A percentile compares a stretch with the other conserved stretches of the same genome.
These are phyloP conservation scores for Trissolcus brochymenae DNA, from an alignment of 2,888 invertebrate genomes.

Conservation along the genomic window DNA sequence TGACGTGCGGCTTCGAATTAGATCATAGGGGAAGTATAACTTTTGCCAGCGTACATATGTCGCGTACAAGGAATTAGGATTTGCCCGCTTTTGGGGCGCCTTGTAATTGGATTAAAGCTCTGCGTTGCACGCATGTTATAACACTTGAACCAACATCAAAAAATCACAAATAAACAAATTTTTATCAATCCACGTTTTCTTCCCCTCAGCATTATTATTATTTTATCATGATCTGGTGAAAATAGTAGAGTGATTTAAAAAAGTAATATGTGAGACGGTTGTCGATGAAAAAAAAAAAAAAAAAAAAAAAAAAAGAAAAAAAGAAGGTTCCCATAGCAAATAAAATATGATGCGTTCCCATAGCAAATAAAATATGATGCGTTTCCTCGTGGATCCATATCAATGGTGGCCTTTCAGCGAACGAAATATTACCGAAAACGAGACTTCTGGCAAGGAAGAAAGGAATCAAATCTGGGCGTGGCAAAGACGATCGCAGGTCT, in stretches of 20 bases:
- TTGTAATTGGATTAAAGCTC: slow-evolving; percentile 46
- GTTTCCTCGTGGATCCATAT: slow-evolving; percentile 44
- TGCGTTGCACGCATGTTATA: slow-evolving; percentile 9
- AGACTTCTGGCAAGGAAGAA: slow-evolving; percentile 38
- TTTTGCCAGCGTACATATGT: slow-evolving; percentile 55
- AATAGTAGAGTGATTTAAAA: not conserved
- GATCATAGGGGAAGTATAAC: slow-evolving; percentile 44
- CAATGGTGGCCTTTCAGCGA: slow-evolving; percentile 36
- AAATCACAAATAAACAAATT: no score
- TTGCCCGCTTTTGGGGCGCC: slow-evolving; percentile 44
- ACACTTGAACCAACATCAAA: slow-evolving; percentile 5
- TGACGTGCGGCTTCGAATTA: slow-evolving; percentile 55
- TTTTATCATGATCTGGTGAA: not conserved
- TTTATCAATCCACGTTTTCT: no score
- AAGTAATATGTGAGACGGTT: not conserved
- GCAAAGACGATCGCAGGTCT: slow-evolving; percentile 50
- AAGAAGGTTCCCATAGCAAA: slow-evolving; percentile 30
- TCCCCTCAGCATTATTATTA: not conserved
- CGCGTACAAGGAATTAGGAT: slow-evolving; percentile 55
- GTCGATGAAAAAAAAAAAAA: slow-evolving; percentile 9
- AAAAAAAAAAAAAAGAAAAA: no score
- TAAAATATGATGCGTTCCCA: slow-evolving; percentile 46
- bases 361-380: slow-evolving; percentile 40
- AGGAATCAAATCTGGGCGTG: slow-evolving; percentile 55
- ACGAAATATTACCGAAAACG: slow-evolving; percentile 40